Base-by-base conservation (phyloP, 2,113 vertebrate genomes). In the Cyrtonyx montezumae region DNA sequence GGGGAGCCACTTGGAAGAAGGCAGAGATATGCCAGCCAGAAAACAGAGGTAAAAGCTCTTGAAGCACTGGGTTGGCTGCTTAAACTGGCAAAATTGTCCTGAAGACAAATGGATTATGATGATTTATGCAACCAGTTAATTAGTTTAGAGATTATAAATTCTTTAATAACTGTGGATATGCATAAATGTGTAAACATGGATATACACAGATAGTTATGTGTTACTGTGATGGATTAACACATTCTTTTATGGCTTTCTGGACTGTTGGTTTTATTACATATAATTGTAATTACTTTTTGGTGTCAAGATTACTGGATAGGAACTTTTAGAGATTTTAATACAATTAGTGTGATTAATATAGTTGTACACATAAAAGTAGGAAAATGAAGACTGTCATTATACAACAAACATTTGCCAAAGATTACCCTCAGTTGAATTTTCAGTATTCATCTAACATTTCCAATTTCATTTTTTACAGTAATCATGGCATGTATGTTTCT, bases 261-360 rank as follows among this genome's bases (percentile, higher is more conserved):
- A 66, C 77, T 76, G 37, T 78, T 94, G 92, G 56, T 90, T 91
- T 96, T 86, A 93, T 88, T 93, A 37, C 40, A 28, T 56, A 32
- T 81, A 71, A 80, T 75, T 78, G 63, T 86, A 94, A 93, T 90
- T 90, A 66, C 49, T 65, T 94, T 81, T 87, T 75, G 36, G 5
- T 90, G 73, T 90, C 69, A 61, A n/a, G 73, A 84, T 90, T 88
- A 68, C 74, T 86, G 74, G 48, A 88, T 94, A 91, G 74, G 73
- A 95, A 75, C 85, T 79, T 91, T 12, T 10, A 53, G 48, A 68
- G 75, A 92, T 90, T 84, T 88, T 65, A 90, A 53, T 88, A 51
- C 53, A 74, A 45, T 80, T 93, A 81, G 6, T 53, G 36, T 75
- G 58, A 84, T 75, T 78, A 51, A 90, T 94, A 30, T 6, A 71